phyloP scores from a whole-genome alignment of 2,888 invertebrate species.

The Mactromeris polynyma region DNA sequence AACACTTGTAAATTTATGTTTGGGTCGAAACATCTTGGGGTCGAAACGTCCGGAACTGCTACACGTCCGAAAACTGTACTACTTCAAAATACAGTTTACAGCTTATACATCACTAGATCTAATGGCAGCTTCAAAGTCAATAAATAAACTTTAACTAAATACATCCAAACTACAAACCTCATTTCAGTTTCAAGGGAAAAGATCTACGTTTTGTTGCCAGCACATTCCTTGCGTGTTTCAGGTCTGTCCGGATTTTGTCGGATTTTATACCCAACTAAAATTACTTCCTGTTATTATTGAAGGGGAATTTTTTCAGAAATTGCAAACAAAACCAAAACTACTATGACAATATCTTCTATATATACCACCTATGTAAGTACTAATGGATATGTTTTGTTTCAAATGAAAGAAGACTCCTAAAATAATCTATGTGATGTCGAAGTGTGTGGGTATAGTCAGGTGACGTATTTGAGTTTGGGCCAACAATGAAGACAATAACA shows the following conservation, averaged over 20 bases:
- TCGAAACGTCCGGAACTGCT: too few relatives aligned
- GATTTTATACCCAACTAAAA: not conserved
- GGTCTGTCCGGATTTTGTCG: not conserved
- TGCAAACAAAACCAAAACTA: not conserved
- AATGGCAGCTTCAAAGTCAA: not conserved
- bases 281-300: constrained; percentile 8
- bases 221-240: not conserved
- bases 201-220: not conserved
- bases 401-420: not conserved
- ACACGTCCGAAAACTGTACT: not conserved
- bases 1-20: too few relatives aligned
- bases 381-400: not conserved
- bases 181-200: not conserved
- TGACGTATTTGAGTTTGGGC: not conserved
- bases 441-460: too few relatives aligned
- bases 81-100: not conserved
- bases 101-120: too few relatives aligned
- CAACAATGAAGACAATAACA: not conserved
- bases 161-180: not conserved
- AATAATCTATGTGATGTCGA: not conserved
- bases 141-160: not conserved
- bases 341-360: not conserved
- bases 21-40: too few relatives aligned
- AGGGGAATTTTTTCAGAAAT: constrained; percentile 7
- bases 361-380: not conserved